A percentile compares a stretch with the other conserved stretches of the same genome.
phyloP scores from a whole-genome alignment of 2,113 vertebrate genomes.

The Coptodon bakossiorum region DNA sequence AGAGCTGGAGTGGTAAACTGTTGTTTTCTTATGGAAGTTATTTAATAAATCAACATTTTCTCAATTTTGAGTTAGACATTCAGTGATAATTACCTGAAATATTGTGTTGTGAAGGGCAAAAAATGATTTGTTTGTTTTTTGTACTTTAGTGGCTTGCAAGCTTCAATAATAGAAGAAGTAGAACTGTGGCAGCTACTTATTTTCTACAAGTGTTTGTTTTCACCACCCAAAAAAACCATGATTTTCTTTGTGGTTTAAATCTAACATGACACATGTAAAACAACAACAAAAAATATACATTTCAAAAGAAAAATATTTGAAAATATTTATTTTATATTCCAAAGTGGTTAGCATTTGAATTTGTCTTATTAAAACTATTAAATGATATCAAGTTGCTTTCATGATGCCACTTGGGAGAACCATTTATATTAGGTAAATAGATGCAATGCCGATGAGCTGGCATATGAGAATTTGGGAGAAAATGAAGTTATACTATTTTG shows the following conservation, averaged over 20 bases:
- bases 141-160: background rate
- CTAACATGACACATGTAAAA: background rate
- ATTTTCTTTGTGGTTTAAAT: background rate
- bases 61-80: background rate
- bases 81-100: background rate
- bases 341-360: background rate
- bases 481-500: fast-evolving
- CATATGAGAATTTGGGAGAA: background rate
- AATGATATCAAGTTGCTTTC: background rate
- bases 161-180: background rate
- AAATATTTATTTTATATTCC: background rate
- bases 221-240: background rate
- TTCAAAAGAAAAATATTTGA: background rate
- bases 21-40: background rate
- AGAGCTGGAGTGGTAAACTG: background rate
- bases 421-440: background rate
- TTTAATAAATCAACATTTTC: background rate
- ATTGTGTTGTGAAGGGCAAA: background rate
- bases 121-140: background rate
- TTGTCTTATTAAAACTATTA: background rate
- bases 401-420: background rate
- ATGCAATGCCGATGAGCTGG: background rate
- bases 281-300: background rate
- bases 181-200: background rate
- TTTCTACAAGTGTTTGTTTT: background rate